phyloP scores from a whole-genome alignment of 2,797 vertebrate genomes.

The Esox lucius region DNA sequence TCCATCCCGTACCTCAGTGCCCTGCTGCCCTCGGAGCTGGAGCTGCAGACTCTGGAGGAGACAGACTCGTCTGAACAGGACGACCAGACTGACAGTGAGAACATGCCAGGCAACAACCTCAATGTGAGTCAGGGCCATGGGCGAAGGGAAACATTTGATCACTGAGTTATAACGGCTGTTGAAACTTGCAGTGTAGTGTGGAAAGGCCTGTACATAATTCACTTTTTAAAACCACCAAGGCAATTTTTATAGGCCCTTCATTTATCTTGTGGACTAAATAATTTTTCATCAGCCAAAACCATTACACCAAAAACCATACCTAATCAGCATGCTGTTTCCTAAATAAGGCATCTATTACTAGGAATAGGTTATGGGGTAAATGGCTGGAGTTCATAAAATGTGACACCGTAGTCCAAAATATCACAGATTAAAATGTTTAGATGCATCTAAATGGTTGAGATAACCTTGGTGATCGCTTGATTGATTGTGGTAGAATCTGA shows the following conservation, averaged over 20 bases:
- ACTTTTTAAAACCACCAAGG: background rate
- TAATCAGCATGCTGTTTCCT: too few species aligned
- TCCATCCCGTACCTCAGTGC: constrained; percentile 93
- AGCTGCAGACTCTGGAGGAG: constrained; percentile 95
- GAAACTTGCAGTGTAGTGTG: background rate
- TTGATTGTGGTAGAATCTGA: too few species aligned
- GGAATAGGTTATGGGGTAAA: too few species aligned
- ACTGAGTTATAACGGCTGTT: background rate
- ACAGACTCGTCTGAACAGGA: constrained; percentile 98
- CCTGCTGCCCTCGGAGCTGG: constrained; percentile 93
- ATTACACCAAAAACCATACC: too few species aligned
- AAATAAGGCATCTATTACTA: too few species aligned
- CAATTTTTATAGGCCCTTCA: background rate
- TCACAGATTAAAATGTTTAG: too few species aligned
- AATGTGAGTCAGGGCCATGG: constrained; percentile 55
- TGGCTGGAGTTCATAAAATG: too few species aligned
- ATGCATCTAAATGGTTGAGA: too few species aligned
- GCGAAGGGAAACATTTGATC: background rate
- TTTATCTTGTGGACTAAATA: too few species aligned
- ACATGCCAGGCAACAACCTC: constrained; percentile 80
- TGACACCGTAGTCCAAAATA: too few species aligned
- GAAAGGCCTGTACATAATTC: background rate
- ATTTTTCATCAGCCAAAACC: too few species aligned
- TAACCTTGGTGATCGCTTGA: too few species aligned
- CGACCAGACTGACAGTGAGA: constrained; percentile 94